A percentile compares a stretch with the other conserved stretches of the same genome.
phyloP scores from a whole-genome alignment of 2,888 invertebrate genomes.

The Chrysina gloriosa region DNA sequence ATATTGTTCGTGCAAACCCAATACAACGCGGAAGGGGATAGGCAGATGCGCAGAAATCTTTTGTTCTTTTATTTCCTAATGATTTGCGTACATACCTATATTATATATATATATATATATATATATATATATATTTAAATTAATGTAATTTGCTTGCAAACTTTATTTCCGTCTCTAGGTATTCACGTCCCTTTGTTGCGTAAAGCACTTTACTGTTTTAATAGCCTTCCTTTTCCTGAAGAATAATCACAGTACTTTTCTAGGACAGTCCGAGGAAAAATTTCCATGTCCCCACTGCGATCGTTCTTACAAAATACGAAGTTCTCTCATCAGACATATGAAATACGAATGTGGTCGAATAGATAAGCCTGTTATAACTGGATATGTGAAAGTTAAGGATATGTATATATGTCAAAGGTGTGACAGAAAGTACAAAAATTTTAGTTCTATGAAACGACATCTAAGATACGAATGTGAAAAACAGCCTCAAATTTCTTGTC shows the following conservation, averaged over 20 bases:
- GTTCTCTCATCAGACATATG: constrained; percentile 77
- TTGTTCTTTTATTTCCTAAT: too few relatives aligned
- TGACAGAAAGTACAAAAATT: constrained; percentile 46
- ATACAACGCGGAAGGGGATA: too few relatives aligned
- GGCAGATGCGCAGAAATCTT: too few relatives aligned
- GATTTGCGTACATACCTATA: too few relatives aligned
- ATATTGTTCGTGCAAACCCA: too few relatives aligned
- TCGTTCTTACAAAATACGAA: constrained; percentile 72
- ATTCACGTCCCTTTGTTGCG: too few relatives aligned
- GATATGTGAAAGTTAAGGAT: constrained; percentile 58
- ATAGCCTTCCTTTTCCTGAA: background rate
- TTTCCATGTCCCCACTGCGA: constrained; percentile 56
- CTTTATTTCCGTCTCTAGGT: too few relatives aligned
- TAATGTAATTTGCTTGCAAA: too few relatives aligned
- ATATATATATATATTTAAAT: too few relatives aligned
- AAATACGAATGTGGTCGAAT: constrained; percentile 71
- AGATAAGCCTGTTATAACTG: constrained; percentile 33
- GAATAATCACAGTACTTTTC: background rate
- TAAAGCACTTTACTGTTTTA: too few relatives aligned
- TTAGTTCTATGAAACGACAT: constrained; percentile 47
- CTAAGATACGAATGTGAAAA: constrained; percentile 48
- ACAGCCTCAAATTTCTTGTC: constrained; percentile 49
- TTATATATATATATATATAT: too few relatives aligned
- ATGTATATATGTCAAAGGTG: constrained; percentile 43
- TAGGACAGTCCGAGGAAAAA: constrained; percentile 17